phyloP scores from a whole-genome alignment of 2,888 invertebrate species.

The Microctonus aethiopoides region DNA sequence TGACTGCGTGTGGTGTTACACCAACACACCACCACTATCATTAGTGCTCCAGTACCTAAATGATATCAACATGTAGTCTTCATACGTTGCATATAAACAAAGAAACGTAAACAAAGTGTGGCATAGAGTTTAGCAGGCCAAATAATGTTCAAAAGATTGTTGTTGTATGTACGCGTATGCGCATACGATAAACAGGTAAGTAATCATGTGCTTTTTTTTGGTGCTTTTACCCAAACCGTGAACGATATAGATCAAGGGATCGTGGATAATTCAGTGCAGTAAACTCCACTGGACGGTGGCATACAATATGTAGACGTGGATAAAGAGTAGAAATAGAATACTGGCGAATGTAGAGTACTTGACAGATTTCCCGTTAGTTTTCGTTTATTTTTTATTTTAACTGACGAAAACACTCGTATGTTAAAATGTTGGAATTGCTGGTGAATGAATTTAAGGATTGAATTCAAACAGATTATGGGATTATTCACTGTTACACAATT shows the following conservation, averaged over 20 bases:
- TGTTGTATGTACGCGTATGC: slow-evolving; percentile 15
- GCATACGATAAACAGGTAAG: slow-evolving; percentile 23
- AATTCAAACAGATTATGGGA: neutral
- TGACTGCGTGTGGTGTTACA: slow-evolving; percentile 10
- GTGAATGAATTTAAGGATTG: neutral
- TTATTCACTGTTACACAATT: neutral
- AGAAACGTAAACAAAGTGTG: slow-evolving; percentile 29
- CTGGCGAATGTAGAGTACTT: slow-evolving; percentile 1
- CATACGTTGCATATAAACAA: slow-evolving; percentile 11
- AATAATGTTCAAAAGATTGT: slow-evolving; percentile 21
- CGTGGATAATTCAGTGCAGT: slow-evolving; percentile 51
- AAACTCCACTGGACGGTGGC: slow-evolving; percentile 48
- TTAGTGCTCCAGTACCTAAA: slow-evolving; percentile 11
- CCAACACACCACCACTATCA: neutral
- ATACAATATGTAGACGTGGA: slow-evolving; percentile 49
- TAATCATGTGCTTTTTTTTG: slow-evolving; percentile 22
- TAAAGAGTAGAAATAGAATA: neutral
- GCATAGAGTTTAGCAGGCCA: slow-evolving; percentile 5
- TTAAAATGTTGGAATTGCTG: neutral
- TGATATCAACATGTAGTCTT: slow-evolving; percentile 19
- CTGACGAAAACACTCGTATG: neutral
- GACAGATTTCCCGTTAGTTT: neutral
- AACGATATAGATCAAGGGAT: slow-evolving; percentile 28
- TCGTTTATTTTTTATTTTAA: slow-evolving; percentile 2
- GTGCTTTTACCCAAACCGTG: slow-evolving; percentile 14